Conservation (phyloP, 1,140 invertebrate species). For the Drosophila repleta region DNA sequence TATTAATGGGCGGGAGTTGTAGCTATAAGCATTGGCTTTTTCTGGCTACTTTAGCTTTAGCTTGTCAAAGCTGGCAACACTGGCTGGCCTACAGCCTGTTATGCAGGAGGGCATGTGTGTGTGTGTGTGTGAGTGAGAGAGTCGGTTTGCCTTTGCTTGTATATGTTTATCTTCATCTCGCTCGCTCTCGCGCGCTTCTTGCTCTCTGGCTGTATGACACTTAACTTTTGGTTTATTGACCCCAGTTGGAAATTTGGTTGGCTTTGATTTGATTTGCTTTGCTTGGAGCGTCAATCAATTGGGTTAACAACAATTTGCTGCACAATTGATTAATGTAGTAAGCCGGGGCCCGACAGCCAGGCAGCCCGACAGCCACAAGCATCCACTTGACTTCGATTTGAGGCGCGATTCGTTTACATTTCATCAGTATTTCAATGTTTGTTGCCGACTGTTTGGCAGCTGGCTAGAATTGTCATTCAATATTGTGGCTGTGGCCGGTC, state of each 20-base stretch:
- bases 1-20: too few species aligned
- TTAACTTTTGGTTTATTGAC: constrained; percentile 60
- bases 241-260: constrained; percentile 24
- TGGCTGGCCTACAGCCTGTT: too few species aligned
- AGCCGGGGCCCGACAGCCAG: constrained; percentile 3
- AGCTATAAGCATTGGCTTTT: too few species aligned
- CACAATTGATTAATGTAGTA: constrained; percentile 72
- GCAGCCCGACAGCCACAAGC: neutral
- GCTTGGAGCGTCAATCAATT: constrained; percentile 57
- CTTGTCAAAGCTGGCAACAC: too few species aligned
- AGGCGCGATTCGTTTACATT: constrained; percentile 31
- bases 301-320: constrained; percentile 59
- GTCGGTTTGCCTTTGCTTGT: neutral
- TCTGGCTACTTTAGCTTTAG: too few species aligned
- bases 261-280: constrained; percentile 51
- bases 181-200: constrained; percentile 14
- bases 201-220: constrained; percentile 25
- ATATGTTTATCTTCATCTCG: constrained; percentile 11
- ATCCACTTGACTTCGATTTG: constrained; percentile 21
- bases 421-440: constrained; percentile 18
- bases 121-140: constrained; percentile 9
- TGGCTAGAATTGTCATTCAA: constrained; percentile 51
- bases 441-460: constrained; percentile 21
- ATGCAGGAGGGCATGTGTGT: neutral
- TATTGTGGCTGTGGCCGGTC: constrained; percentile 44